Evolutionary conservation across 2,113 vertebrate genomes (phyloP), one percentile per base, ranked within the genome.

Genomic region (Misgurnus mizolepis): DNA sequence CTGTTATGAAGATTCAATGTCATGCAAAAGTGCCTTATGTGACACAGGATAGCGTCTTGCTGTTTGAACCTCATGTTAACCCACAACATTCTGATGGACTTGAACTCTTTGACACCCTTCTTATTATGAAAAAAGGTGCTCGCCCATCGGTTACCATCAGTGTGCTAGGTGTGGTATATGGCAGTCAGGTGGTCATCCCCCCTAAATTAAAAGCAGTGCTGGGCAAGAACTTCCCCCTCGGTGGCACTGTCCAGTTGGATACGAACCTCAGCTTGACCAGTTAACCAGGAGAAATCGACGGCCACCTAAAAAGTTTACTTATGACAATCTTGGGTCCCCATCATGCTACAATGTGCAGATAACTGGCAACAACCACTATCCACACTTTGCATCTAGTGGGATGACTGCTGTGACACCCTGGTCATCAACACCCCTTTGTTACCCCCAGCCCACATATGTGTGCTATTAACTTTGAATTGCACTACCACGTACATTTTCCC

Each of bases 311-410:
- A 65, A 41, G 62, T 65, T 65, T 41, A 65, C 62, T 1, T 65
- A 65, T 4, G 7, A 65, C 39, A 65, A 17, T 4, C 6, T 41
- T 65, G 62, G 62, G 34, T 1, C 39, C 14, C 34, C 62, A 17
- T 65, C 39, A 41, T 65, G 62, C 62, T 17, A 65, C 14, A 65
- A 65, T 8, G 6, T 65, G 62, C 62, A 65, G 12, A 65, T 65
- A 8, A 34, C 40, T 27, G 62, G 62, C 5, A 41, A 65, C 3
- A 41, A 17, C 39, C 62, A 40, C 62, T 65, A 65, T 34, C 62
- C 34, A 40, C 34, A 65, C 62, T 40, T 41, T 65, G 62, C 39
- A 41, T 65, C 62, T 17, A 65, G 62, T 3, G 7, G 62, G 14
- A 65, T 65, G 34, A 41, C 62, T 15, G 6, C 62, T 65, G 14